Base-by-base conservation (phyloP, 2,797 vertebrate species). In the Pseudochromis fuscus region DNA sequence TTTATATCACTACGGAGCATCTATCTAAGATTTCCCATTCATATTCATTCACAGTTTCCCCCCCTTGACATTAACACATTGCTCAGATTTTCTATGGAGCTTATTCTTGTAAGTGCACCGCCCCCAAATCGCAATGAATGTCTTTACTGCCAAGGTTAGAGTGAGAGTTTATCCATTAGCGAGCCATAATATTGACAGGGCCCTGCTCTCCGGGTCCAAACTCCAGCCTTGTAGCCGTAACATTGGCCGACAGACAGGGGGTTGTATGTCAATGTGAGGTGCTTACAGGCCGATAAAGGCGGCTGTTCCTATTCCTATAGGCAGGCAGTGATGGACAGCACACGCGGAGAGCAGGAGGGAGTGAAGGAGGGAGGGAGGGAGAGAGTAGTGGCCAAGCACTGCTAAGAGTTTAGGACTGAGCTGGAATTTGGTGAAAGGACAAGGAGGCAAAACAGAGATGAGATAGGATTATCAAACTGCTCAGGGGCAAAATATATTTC, bases 151-250 rank as follows among this genome's bases (percentile, higher is more conserved):
- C 85, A 81, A 80, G 84, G 85, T 53, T 75, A 61, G 53, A 82
- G 86, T 72, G 72, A 83, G 79, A 89, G 88, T 88, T 89, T 88
- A 89, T 88, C 88, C 81, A 88, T 88, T 88, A 88, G 78, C 66
- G 33, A 85, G 85, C 74, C 83, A 88, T 86, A 92, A 90, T 88
- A 90, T 91, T 91, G 90, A 92, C 90, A 89, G 88, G 86, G 82
- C 84, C 59, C 13, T 2, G 79, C 79, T 85, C 81, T 72, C 52
- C 21, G 12, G 67, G 79, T 86, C 88, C 79, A 89, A 85, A 88
- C 82, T 76, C 69, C 70, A 67, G 70, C 66, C 71, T 56, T 75
- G 77, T 76, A 89, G 83, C 77, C 85, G 72, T 82, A 91, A 91
- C 85, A 88, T 44, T 80, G 87, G 79, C 85, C 71, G 56, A 82